Evolutionary conservation across 2,797 vertebrate genomes (phyloP).

Genomic region (Pantherophis vulpinus): DNA sequence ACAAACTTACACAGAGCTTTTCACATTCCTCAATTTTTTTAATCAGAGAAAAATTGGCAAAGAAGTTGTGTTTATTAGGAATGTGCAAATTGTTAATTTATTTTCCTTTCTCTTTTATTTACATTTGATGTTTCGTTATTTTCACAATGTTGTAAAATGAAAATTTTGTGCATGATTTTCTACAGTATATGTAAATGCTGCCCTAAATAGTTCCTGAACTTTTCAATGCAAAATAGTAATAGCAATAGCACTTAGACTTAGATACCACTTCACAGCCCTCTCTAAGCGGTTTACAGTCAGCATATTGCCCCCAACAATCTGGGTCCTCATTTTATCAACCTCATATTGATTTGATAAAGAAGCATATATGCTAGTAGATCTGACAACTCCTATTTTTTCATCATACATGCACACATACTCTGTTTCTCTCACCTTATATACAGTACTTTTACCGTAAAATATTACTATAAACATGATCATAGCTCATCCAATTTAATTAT

Average conservation of each 20-base stretch:
- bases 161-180: not conserved
- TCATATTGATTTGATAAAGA: not conserved
- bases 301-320: no score
- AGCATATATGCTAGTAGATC: not conserved
- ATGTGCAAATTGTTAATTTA: not conserved
- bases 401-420: not conserved
- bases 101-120: not conserved
- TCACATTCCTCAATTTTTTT: not conserved
- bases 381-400: not conserved
- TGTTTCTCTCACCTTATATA: not conserved
- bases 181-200: not conserved
- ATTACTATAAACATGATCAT: not conserved
- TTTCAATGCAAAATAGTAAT: not conserved
- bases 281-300: no score
- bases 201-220: not conserved
- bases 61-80: not conserved
- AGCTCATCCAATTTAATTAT: not conserved
- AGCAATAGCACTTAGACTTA: no score
- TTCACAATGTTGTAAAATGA: not conserved
- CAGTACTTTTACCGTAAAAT: not conserved
- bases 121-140: not conserved
- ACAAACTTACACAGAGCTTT: not conserved
- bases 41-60: not conserved
- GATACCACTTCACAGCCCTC: no score
- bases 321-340: no score